phyloP scores from a whole-genome alignment of 2,888 invertebrate genomes.

The Tipula confusa region DNA sequence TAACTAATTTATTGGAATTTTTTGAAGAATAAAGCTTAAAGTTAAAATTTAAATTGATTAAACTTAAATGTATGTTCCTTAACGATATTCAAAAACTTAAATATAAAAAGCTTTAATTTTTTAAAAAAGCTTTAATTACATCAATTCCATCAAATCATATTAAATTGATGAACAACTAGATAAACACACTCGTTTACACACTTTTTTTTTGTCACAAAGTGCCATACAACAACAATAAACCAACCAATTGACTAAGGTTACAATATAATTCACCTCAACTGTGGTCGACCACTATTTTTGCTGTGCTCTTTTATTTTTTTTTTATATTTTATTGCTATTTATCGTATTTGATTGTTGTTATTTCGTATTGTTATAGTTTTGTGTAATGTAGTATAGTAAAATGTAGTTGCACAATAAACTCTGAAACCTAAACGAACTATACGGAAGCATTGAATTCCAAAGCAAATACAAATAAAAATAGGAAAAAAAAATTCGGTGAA shows the following conservation, averaged over 20 bases:
- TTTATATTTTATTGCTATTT: background rate
- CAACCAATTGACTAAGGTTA: background rate
- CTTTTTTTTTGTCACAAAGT: background rate
- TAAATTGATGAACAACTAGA: background rate
- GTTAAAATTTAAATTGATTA: too few species aligned
- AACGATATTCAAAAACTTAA: too few species aligned
- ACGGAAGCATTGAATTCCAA: background rate
- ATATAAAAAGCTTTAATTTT: too few species aligned
- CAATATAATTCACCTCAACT: background rate
- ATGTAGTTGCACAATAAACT: constrained; percentile 25
- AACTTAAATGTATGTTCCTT: too few species aligned
- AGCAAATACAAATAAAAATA: background rate
- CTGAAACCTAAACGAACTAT: background rate
- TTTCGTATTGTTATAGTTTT: background rate
- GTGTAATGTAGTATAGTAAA: background rate
- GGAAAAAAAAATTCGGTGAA: background rate
- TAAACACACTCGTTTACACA: background rate
- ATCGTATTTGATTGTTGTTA: background rate
- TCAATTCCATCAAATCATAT: background rate
- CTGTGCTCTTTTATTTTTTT: background rate
- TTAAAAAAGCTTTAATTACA: too few species aligned
- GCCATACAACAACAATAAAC: background rate
- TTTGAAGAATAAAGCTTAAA: too few species aligned
- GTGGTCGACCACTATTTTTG: background rate
- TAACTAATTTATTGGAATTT: too few species aligned